Percentiles rank a stretch among this genome's conserved stretches.
These are phyloP conservation scores for Venturia canescens DNA, from an alignment of 1,140 invertebrate species.

Conservation along the genomic window DNA sequence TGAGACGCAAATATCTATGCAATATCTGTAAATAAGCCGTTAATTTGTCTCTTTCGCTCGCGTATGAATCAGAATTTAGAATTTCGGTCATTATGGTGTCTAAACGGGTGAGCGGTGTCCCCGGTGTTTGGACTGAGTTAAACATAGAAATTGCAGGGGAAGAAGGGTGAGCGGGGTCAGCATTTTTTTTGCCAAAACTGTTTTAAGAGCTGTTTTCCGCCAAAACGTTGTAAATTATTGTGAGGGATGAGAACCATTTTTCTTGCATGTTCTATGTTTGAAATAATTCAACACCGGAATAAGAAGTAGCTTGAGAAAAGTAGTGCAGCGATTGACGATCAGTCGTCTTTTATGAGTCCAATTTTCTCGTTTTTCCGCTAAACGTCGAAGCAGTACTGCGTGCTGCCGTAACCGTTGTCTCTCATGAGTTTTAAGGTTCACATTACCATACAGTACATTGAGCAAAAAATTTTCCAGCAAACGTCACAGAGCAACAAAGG, in stretches of 20 bases:
- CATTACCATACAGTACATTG: not conserved
- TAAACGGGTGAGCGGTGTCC: not conserved
- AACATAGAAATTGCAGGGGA: too few species aligned
- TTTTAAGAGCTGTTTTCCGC: not conserved
- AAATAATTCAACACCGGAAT: too few species aligned
- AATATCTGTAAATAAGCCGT: constrained; percentile 1
- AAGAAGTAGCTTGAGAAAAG: not conserved
- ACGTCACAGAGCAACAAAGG: too few species aligned
- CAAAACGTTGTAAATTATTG: not conserved
- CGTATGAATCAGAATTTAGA: constrained; percentile 5
- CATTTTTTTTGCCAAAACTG: not conserved
- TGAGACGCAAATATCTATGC: not conserved
- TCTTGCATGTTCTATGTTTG: too few species aligned
- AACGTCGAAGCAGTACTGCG: not conserved
- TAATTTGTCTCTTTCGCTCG: constrained; percentile 14
- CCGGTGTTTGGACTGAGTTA: not conserved
- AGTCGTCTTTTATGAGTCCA: not conserved
- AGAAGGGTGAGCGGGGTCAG: too few species aligned
- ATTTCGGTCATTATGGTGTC: constrained; percentile 4
- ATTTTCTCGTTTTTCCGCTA: not conserved
- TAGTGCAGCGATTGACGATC: not conserved
- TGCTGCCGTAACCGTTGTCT: not conserved
- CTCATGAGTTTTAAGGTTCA: not conserved
- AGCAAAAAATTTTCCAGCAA: not conserved
- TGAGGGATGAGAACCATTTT: too few species aligned